Conservation (phyloP, 2,113 vertebrate species). For the Pelobates fuscus region DNA sequence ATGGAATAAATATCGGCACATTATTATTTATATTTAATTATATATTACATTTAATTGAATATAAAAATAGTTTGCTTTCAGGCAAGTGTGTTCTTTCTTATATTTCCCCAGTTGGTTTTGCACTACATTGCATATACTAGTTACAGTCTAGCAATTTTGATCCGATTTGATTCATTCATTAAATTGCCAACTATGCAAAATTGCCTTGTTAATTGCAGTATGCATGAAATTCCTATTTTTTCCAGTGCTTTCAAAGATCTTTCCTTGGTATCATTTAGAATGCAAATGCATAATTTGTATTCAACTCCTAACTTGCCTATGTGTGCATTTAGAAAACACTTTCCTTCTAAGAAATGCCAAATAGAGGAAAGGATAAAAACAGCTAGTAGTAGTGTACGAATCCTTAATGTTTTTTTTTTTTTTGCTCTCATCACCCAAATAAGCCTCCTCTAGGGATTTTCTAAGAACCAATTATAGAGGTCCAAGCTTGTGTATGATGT, state of each 20-base stretch:
- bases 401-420: conserved; percentile 43
- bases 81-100: not conserved
- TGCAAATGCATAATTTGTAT: conserved; percentile 45
- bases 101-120: conserved; percentile 57
- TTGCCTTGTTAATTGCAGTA: conserved; percentile 52
- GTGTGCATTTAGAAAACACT: conserved; percentile 4
- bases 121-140: conserved; percentile 62
- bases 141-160: conserved; percentile 62
- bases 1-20: not conserved
- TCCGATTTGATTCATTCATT: conserved; percentile 35
- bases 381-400: not conserved
- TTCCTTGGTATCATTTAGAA: conserved; percentile 17
- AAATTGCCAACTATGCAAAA: not conserved
- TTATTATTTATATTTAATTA: no score
- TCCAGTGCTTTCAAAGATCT: conserved; percentile 46
- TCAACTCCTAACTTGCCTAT: conserved; percentile 7
- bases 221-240: conserved; percentile 45
- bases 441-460: conserved; percentile 48
- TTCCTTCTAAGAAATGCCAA: conserved; percentile 17
- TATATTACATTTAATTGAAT: no score
- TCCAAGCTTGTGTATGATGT: conserved; percentile 2
- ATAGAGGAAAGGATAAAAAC: not conserved
- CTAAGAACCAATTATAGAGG: conserved; percentile 30
- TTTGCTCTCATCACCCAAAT: conserved; percentile 48
- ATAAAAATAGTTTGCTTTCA: not conserved